Conservation (phyloP, 2,888 invertebrate genomes). For the Nycteola revayana region DNA sequence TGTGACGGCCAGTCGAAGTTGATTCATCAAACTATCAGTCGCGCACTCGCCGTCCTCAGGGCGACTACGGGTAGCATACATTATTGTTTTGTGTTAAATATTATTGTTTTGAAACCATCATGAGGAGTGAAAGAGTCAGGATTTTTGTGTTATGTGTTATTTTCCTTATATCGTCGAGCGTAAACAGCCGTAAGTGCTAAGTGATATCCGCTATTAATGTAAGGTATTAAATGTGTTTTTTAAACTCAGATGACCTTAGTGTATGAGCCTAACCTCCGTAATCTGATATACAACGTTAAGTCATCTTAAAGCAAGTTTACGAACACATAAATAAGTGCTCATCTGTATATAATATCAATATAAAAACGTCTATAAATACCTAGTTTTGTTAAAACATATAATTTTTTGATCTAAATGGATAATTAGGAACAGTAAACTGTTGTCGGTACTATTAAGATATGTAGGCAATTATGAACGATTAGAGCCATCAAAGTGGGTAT, state of each 20-base stretch:
- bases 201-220: too few relatives aligned
- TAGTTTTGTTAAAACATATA: too few relatives aligned
- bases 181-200: conserved; percentile 47
- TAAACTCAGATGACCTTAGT: conserved; percentile 37
- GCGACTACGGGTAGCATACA: conserved; percentile 31
- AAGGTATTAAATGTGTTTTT: too few relatives aligned
- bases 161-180: conserved; percentile 30
- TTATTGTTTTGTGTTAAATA: conserved; percentile 24
- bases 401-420: too few relatives aligned
- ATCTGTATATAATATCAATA: too few relatives aligned
- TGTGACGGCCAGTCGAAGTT: conserved; percentile 50
- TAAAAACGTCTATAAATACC: too few relatives aligned
- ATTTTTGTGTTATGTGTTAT: conserved; percentile 31
- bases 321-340: conserved; percentile 8
- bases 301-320: conserved; percentile 10
- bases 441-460: too few relatives aligned
- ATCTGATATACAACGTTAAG: conserved; percentile 19
- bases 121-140: conserved; percentile 35
- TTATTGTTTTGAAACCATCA: conserved; percentile 31
- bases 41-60: conserved; percentile 43
- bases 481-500: too few relatives aligned
- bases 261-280: conserved; percentile 30
- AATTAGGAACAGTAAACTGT: too few relatives aligned
- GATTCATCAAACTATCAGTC: conserved; percentile 51
- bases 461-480: too few relatives aligned